These are phyloP conservation scores for Peromyscus nudipes DNA, from an alignment of 2,797 vertebrate genomes.

Conservation along the genomic window DNA sequence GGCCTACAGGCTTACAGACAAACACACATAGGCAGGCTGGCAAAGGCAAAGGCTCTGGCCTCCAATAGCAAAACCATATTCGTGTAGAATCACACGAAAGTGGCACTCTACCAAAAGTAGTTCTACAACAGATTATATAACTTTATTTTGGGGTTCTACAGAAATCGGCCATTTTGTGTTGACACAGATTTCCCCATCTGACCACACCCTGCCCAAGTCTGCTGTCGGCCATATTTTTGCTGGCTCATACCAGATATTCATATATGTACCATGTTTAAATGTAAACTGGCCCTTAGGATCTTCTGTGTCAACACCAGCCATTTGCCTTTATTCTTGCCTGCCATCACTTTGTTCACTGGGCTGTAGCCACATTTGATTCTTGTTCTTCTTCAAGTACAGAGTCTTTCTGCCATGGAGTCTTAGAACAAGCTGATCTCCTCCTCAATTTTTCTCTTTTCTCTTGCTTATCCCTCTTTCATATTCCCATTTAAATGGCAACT, in stretches of 20 bases:
- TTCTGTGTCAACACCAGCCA: background rate
- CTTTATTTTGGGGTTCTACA: background rate
- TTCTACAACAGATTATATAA: background rate
- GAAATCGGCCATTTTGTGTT: background rate
- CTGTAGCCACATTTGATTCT: background rate
- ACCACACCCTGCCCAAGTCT: background rate
- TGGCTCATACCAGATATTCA: background rate
- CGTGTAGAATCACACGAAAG: background rate
- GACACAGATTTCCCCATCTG: background rate
- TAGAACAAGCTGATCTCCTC: background rate
- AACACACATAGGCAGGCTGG: background rate
- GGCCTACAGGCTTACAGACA: background rate
- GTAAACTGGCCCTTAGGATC: background rate
- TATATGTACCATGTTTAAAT: background rate
- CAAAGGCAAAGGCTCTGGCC: background rate
- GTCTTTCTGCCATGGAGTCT: background rate
- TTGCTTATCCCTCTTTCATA: background rate
- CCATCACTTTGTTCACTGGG: background rate
- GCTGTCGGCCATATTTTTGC: background rate
- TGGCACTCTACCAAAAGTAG: background rate
- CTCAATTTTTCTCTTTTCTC: background rate
- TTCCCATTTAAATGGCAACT: slow-evolving; percentile 1
- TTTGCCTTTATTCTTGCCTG: background rate
- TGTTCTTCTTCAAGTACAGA: background rate
- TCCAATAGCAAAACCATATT: background rate